Base-by-base conservation (phyloP, 2,888 invertebrate species). In the Sicus ferrugineus region DNA sequence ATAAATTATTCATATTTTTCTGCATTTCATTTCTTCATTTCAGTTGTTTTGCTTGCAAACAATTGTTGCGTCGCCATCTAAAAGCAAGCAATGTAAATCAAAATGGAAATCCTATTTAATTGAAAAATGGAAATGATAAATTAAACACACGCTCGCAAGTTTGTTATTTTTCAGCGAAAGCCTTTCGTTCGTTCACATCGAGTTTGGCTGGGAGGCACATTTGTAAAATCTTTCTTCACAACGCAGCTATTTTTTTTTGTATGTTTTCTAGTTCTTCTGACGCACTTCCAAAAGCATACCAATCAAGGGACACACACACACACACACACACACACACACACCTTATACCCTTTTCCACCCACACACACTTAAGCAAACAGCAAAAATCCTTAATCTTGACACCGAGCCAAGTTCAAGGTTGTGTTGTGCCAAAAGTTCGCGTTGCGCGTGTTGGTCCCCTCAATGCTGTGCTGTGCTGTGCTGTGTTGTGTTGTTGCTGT, bases 351-450 rank as follows among this genome's bases (percentile, higher is more conserved):
- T 9, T 5, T 3, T 9, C 6, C 46, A 5, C 4, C 6, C 46
- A 11, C 21, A 42, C 46, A 26, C 62, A 46, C 26, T 23, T 31
- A 26, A 7, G n/a, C 42, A 23, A 28, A 48, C 46, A 48, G 50
- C 9, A 28, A 48, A 50, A 50, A 64, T 48, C 31, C 52, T 64
- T 64, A 52, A 19, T 28, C 50, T 34, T 64, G 64, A 64, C 48
- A 58, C 61, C 34, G 38, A 23, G 67, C 19, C 70, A 70, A 70
- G 70, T 70, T 70, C 70, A 70, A 70, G 70, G 70, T 70, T 70
- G 66, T 38, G n/a, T n/a, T 64, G 30, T 16, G 52, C 30, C 30
- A 52, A 52, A 52, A 64, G 34, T 50, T 30, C 42, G 61, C 61
- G 14, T 16, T 26, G 28, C 21, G 42, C 14, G 16, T 56, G 56